phyloP scores from a whole-genome alignment of 2,888 invertebrate species.

The Cataglyphis livida region DNA sequence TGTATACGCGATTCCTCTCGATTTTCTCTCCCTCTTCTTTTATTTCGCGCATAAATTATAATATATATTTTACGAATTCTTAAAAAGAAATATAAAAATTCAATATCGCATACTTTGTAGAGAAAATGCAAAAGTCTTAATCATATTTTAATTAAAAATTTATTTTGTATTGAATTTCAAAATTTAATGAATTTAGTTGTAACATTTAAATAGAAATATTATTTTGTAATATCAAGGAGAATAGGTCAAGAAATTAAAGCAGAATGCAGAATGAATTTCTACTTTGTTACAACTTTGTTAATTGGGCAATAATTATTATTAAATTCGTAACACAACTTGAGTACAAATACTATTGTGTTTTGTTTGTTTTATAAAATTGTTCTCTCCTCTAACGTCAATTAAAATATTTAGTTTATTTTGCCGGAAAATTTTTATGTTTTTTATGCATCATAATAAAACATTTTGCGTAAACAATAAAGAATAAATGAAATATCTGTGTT shows the following conservation, averaged over 20 bases:
- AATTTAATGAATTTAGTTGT: background rate
- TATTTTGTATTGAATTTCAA: background rate
- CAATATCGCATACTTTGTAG: background rate
- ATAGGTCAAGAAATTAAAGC: slow-evolving; percentile 42
- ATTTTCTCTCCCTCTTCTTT: background rate
- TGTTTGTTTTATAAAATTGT: slow-evolving; percentile 44
- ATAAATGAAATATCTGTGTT: slow-evolving; percentile 13
- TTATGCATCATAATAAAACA: background rate
- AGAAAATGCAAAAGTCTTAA: background rate
- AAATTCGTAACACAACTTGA: slow-evolving; percentile 46
- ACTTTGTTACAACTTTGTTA: slow-evolving; percentile 50
- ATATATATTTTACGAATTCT: background rate
- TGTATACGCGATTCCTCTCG: slow-evolving; percentile 10
- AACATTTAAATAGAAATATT: background rate
- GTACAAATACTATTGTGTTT: slow-evolving; percentile 7
- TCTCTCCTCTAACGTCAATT: slow-evolving; percentile 30
- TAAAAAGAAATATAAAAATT: background rate
- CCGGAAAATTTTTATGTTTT: slow-evolving; percentile 7
- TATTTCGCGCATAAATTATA: background rate
- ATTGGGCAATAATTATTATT: slow-evolving; percentile 58
- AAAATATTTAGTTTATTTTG: slow-evolving; percentile 36
- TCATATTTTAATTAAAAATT: background rate
- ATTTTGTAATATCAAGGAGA: slow-evolving; percentile 13
- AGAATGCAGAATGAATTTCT: slow-evolving; percentile 53
- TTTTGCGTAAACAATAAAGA: background rate